Conservation (phyloP, 2,797 vertebrate species). For the Argentina silus region DNA sequence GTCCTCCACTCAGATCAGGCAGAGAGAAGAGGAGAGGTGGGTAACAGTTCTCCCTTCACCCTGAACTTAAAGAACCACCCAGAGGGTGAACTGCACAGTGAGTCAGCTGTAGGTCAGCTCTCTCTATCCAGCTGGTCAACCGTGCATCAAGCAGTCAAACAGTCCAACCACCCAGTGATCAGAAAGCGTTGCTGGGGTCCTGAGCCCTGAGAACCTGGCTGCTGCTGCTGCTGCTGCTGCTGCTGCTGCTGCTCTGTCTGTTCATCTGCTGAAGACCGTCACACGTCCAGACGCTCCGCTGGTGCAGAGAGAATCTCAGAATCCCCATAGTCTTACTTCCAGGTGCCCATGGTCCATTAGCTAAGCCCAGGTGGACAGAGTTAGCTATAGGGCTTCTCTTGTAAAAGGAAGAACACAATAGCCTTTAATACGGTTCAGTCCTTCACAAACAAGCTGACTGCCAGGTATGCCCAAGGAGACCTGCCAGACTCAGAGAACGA, state of each 20-base stretch:
- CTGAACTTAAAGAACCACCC: too few relatives aligned
- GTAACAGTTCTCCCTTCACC: constrained; percentile 14
- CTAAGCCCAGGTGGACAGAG: constrained; percentile 8
- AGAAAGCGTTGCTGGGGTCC: neutral
- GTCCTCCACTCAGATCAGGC: constrained; percentile 10
- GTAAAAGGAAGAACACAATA: neutral
- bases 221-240: constrained; percentile 10
- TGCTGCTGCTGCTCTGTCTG: constrained; percentile 30
- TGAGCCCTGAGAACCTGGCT: constrained; percentile 16
- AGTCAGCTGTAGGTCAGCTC: too few relatives aligned
- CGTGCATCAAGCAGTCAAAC: constrained; percentile 18
- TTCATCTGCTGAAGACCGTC: constrained; percentile 29
- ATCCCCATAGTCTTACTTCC: constrained; percentile 46
- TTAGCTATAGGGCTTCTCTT: neutral
- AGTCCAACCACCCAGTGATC: neutral
- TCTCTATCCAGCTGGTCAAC: neutral
- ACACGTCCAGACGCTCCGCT: constrained; percentile 41
- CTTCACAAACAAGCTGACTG: neutral
- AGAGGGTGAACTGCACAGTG: too few relatives aligned
- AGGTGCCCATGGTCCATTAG: constrained; percentile 8
- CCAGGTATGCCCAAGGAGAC: constrained; percentile 3
- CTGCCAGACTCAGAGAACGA: constrained; percentile 13
- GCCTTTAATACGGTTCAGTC: neutral
- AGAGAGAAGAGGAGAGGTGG: constrained; percentile 6
- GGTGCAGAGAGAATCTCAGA: constrained; percentile 33